Percentiles rank a stretch among this genome's conserved stretches.
Evolutionary conservation across 2,113 vertebrate species (phyloP).

Genomic region (Tachysurus fulvidraco): DNA sequence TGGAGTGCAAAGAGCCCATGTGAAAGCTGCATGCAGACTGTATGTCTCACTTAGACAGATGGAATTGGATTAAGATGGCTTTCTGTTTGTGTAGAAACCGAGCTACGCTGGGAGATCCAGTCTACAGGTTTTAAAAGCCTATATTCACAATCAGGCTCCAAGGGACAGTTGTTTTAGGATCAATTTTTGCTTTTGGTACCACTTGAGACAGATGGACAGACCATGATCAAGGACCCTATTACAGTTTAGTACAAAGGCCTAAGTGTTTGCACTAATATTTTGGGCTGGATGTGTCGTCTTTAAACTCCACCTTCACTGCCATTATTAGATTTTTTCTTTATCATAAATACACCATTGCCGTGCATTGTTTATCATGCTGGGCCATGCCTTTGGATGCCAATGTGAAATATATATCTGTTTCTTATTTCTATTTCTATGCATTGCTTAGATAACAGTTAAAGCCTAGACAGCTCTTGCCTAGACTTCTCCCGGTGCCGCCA

Average conservation of each 20-base stretch:
- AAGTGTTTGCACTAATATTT: background rate
- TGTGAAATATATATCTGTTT: constrained; percentile 9
- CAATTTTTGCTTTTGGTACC: background rate
- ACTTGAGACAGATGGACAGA: background rate
- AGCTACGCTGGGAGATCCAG: background rate
- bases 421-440: constrained; percentile 4
- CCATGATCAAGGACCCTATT: background rate
- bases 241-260: background rate
- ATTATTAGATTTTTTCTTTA: background rate
- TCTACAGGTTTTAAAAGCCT: background rate
- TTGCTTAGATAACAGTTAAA: constrained; percentile 38
- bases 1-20: constrained; percentile 24
- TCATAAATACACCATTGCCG: background rate
- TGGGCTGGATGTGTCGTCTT: background rate
- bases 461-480: constrained; percentile 16
- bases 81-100: constrained; percentile 23
- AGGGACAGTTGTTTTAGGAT: constrained; percentile 7
- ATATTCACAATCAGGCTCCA: constrained; percentile 9
- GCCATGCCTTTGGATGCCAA: background rate
- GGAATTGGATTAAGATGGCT: constrained; percentile 34
- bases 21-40: constrained; percentile 41
- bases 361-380: constrained; percentile 20
- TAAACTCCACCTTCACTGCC: background rate
- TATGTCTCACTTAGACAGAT: constrained; percentile 37
- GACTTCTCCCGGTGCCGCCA: constrained; percentile 28